phyloP scores from a whole-genome alignment of 1,140 invertebrate species.

The Epicauta chinensis region DNA sequence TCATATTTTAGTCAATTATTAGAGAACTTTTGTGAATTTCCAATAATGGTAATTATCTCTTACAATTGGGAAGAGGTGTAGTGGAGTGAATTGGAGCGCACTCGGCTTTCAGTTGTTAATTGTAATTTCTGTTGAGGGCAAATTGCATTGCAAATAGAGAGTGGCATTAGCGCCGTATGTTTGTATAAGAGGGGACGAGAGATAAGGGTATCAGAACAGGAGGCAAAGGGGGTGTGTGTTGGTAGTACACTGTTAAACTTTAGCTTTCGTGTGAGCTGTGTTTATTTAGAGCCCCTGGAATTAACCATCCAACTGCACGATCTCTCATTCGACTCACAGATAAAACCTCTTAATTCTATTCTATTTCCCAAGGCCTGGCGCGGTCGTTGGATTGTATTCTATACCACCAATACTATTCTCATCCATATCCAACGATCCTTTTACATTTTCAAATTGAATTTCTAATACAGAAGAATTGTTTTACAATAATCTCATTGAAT shows the following conservation, averaged over 20 bases:
- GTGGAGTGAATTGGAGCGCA: conserved; percentile 25
- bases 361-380: conserved; percentile 19
- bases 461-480: conserved; percentile 6
- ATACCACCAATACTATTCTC: neutral
- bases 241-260: conserved; percentile 12
- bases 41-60: too few species aligned
- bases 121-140: conserved; percentile 34
- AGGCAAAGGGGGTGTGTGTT: conserved; percentile 20
- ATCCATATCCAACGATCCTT: conserved; percentile 12
- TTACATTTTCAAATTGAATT: conserved; percentile 20
- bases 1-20: too few species aligned
- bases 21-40: too few species aligned
- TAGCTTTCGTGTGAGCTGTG: conserved; percentile 22
- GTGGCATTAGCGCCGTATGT: conserved; percentile 34
- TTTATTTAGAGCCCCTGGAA: conserved; percentile 35
- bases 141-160: conserved; percentile 35
- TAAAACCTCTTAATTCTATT: conserved; percentile 37
- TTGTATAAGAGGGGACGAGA: conserved; percentile 27
- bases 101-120: conserved; percentile 32
- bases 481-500: neutral
- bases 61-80: neutral
- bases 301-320: conserved; percentile 29
- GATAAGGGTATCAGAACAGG: conserved; percentile 2
- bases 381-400: neutral
- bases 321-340: conserved; percentile 30